phyloP scores from a whole-genome alignment of 2,888 invertebrate genomes.

The Drosophila niveifrons region DNA sequence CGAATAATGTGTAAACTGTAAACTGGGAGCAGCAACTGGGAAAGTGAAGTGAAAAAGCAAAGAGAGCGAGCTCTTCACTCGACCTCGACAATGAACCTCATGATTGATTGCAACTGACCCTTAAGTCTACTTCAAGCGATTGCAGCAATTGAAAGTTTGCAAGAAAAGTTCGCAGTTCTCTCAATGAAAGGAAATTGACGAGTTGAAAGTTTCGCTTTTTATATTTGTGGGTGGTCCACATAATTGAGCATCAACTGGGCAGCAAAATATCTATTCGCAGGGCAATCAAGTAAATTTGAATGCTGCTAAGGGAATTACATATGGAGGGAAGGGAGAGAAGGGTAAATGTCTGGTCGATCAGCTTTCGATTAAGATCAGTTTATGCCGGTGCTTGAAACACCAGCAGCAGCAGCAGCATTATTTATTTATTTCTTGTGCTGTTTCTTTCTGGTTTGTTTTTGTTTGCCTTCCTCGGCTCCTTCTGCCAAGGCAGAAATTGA shows the following conservation, averaged over 20 bases:
- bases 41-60: not conserved
- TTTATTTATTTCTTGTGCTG: constrained; percentile 69
- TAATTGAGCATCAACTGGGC: constrained; percentile 27
- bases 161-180: not conserved
- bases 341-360: constrained; percentile 11
- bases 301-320: not conserved
- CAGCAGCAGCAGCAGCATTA: constrained; percentile 43
- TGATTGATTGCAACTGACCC: constrained; percentile 21
- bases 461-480: constrained; percentile 35
- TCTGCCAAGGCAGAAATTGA: constrained; percentile 75
- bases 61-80: constrained; percentile 6
- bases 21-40: not conserved
- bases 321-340: not conserved
- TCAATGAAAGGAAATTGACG: constrained; percentile 12
- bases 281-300: constrained; percentile 27
- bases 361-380: constrained; percentile 4
- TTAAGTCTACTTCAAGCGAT: not conserved
- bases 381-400: constrained; percentile 33
- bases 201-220: constrained; percentile 26
- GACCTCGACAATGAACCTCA: constrained; percentile 50
- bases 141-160: not conserved
- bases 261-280: constrained; percentile 15
- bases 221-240: not conserved
- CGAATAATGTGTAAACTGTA: not conserved
- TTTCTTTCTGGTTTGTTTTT: constrained; percentile 66